Percentiles rank a stretch among this genome's conserved stretches.
These are phyloP conservation scores for Nomada ferruginata DNA, from an alignment of 2,888 invertebrate genomes.

Conservation along the genomic window DNA sequence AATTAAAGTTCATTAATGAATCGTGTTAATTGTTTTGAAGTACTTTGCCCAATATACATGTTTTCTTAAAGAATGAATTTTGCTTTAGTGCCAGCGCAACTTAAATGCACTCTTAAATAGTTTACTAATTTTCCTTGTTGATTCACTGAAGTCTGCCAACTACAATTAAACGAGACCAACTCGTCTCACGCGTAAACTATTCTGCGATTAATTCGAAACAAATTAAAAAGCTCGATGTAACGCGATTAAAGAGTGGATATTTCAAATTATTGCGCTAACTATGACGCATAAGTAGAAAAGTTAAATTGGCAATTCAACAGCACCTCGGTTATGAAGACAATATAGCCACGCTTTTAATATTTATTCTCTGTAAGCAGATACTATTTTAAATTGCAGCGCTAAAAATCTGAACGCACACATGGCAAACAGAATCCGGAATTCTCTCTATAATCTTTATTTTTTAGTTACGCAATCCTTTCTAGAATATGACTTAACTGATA, in stretches of 20 bases:
- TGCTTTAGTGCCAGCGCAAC: background rate
- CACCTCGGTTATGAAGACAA: background rate
- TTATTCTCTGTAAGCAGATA: no score
- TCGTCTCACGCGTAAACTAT: slow-evolving; percentile 6
- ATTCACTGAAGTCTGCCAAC: background rate
- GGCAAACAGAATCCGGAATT: no score
- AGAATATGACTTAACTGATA: no score
- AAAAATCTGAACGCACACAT: no score
- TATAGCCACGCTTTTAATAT: background rate
- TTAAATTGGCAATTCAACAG: background rate
- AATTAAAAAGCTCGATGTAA: slow-evolving; percentile 9
- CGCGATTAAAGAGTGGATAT: background rate
- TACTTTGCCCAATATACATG: background rate
- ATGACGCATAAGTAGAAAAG: background rate
- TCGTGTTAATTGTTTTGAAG: background rate
- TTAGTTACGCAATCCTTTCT: no score
- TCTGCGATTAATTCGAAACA: slow-evolving; percentile 21
- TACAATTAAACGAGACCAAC: background rate
- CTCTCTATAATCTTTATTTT: no score
- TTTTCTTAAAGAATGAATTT: background rate
- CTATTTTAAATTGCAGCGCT: no score
- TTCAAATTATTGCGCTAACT: background rate
- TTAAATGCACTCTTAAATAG: background rate
- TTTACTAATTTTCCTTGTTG: slow-evolving; percentile 5
- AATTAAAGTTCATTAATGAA: background rate